Percentiles rank a stretch among this genome's conserved stretches.
phyloP scores from a whole-genome alignment of 1,140 invertebrate species.

The Brachionus angularis region DNA sequence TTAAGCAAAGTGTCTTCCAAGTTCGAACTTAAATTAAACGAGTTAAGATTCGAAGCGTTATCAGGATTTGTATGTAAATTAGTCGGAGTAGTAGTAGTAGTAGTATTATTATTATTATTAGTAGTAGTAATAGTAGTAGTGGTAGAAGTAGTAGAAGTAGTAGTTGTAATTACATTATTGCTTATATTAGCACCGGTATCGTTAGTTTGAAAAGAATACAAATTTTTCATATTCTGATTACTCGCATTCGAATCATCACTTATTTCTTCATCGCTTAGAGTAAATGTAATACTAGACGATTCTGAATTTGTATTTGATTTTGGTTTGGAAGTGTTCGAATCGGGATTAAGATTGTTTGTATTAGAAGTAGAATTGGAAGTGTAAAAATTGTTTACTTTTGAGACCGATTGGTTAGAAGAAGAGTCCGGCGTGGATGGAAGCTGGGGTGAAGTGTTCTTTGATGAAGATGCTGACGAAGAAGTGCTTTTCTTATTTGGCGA shows the following conservation, averaged over 20 bases:
- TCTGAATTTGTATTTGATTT: conserved; percentile 8
- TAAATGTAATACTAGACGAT: conserved; percentile 23
- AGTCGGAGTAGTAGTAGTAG: not conserved
- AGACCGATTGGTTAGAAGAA: too few species aligned
- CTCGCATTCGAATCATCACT: conserved; percentile 39
- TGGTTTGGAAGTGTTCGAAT: too few species aligned
- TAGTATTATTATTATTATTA: not conserved
- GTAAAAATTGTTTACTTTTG: too few species aligned
- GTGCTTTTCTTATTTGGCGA: conserved; percentile 31
- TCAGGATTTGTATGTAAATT: not conserved
- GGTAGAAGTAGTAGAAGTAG: not conserved
- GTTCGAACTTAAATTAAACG: conserved; percentile 14
- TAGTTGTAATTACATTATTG: not conserved
- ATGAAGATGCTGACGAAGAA: too few species aligned
- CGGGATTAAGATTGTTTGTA: too few species aligned
- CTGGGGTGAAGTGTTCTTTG: conserved; percentile 8
- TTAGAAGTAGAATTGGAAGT: too few species aligned
- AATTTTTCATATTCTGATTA: conserved; percentile 38
- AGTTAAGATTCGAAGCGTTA: too few species aligned
- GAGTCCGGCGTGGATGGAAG: conserved; percentile 6
- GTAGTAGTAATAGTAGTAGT: not conserved
- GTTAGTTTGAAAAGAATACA: not conserved
- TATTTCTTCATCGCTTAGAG: conserved; percentile 37
- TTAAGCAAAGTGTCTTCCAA: conserved; percentile 18
- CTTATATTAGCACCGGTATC: not conserved